Percentiles rank a stretch among this genome's conserved stretches.
Conservation (phyloP, 2,888 invertebrate genomes). For the Dugesia japonica region DNA sequence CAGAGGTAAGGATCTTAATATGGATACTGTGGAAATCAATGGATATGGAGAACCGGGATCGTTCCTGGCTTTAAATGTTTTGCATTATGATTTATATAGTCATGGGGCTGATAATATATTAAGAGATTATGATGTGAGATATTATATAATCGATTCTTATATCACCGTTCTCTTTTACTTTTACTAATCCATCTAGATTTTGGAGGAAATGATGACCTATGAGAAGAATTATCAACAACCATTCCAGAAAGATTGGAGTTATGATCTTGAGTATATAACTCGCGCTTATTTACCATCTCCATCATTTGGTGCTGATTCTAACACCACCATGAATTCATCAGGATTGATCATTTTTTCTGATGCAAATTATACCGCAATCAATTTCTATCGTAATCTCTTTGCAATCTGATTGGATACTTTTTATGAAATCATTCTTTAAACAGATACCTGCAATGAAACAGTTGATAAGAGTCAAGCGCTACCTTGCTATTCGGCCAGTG, state of each 20-base stretch:
- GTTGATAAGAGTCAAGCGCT: slow-evolving; percentile 53
- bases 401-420: neutral
- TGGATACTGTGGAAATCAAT: slow-evolving; percentile 77
- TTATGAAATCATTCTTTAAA: neutral
- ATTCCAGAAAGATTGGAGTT: slow-evolving; percentile 43
- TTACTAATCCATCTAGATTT: slow-evolving; percentile 42
- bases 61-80: slow-evolving; percentile 74
- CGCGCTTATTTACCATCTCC: slow-evolving; percentile 57
- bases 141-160: too few species aligned
- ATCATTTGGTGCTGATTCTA: slow-evolving; percentile 77
- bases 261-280: slow-evolving; percentile 41
- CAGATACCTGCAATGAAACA: slow-evolving; percentile 57
- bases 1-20: slow-evolving; percentile 77
- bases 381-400: slow-evolving; percentile 37
- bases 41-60: slow-evolving; percentile 82
- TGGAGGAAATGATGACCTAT: slow-evolving; percentile 44
- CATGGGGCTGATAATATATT: slow-evolving; percentile 38
- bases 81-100: slow-evolving; percentile 49
- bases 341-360: slow-evolving; percentile 74
- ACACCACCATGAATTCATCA: slow-evolving; percentile 55
- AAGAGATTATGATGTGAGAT: slow-evolving; percentile 30
- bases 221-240: slow-evolving; percentile 43
- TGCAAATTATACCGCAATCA: slow-evolving; percentile 52
- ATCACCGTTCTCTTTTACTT: too few species aligned
- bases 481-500: slow-evolving; percentile 58